Conservation (phyloP, 2,113 vertebrate genomes). For the Plotosus lineatus region DNA sequence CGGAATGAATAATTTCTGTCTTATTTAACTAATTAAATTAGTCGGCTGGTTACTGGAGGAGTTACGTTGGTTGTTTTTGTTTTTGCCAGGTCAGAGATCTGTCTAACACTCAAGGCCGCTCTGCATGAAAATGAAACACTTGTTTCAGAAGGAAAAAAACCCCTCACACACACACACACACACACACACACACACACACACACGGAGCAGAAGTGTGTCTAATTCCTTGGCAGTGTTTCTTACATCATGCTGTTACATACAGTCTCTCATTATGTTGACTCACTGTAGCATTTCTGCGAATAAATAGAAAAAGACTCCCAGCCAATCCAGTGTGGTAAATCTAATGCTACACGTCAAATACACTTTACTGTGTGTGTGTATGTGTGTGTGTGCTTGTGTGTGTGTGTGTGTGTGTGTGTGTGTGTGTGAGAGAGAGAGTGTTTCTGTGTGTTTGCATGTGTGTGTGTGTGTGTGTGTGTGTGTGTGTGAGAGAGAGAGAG, state of each 20-base stretch:
- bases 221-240: slow-evolving; percentile 2
- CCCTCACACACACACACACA: background rate
- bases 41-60: too few species aligned
- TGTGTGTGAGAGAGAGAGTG: too few species aligned
- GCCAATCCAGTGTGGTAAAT: background rate
- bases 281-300: slow-evolving; percentile 9
- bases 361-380: background rate
- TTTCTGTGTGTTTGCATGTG: too few species aligned
- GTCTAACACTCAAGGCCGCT: background rate
- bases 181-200: background rate
- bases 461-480: too few species aligned
- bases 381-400: background rate
- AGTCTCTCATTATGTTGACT: slow-evolving; percentile 20
- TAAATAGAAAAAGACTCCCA: background rate
- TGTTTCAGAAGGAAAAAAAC: background rate
- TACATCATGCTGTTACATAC: background rate
- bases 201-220: background rate
- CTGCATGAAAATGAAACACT: background rate
- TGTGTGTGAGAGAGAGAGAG: too few species aligned
- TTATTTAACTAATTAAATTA: too few species aligned
- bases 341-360: background rate
- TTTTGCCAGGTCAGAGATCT: background rate
- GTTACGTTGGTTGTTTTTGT: background rate
- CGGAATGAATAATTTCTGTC: too few species aligned
- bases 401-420: too few species aligned